These are phyloP conservation scores for Halcyon leucocephala DNA, from an alignment of 2,797 vertebrate genomes.

Conservation along the genomic window DNA sequence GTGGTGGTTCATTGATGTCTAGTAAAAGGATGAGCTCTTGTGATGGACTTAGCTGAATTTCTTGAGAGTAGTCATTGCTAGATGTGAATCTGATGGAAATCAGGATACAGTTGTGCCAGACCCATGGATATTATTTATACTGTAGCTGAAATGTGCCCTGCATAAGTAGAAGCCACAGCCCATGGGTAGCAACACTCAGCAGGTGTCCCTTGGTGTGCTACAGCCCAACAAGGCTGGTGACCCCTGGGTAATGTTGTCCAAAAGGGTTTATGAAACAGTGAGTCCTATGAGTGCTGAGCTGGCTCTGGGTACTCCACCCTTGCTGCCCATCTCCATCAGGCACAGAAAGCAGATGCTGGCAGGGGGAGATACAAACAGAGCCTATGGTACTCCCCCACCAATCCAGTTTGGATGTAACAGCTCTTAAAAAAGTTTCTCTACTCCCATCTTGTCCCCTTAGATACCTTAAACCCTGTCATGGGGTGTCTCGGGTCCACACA, in stretches of 20 bases:
- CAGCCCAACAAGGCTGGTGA: not conserved
- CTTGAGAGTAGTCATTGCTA: not conserved
- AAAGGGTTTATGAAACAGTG: not conserved
- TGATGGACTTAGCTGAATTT: not conserved
- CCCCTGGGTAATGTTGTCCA: not conserved
- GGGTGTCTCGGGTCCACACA: not conserved
- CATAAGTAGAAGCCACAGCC: not conserved
- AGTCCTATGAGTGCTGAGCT: not conserved
- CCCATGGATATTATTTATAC: not conserved
- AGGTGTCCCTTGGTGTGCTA: rapidly evolving
- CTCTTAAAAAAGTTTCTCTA: not conserved
- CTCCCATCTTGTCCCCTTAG: not conserved
- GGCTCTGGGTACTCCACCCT: not conserved
- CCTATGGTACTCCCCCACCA: not conserved
- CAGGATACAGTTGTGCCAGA: not conserved
- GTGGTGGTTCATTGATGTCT: not conserved
- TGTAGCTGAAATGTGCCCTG: not conserved
- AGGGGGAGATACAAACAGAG: not conserved
- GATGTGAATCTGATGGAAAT: not conserved
- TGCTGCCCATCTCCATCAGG: not conserved
- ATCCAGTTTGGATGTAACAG: not conserved
- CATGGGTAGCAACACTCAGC: rapidly evolving
- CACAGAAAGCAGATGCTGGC: not conserved
- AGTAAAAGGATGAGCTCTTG: not conserved
- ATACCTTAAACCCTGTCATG: not conserved